Percentiles rank a stretch among this genome's conserved stretches.
phyloP scores from a whole-genome alignment of 1,140 invertebrate species.

The Dreissena rostriformis region DNA sequence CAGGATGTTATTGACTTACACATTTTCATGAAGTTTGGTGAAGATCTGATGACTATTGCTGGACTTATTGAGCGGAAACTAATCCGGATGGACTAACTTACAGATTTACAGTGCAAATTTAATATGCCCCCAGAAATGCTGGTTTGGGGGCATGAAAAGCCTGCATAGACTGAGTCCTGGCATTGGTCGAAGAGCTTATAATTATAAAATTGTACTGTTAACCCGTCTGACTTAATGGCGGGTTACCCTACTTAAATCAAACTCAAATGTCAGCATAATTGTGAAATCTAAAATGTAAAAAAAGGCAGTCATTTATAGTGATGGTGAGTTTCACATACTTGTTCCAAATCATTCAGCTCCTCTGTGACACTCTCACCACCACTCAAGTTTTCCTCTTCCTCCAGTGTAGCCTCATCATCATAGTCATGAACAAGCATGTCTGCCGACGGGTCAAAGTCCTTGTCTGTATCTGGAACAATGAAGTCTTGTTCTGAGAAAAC shows the following conservation, averaged over 20 bases:
- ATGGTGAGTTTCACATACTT: conserved; percentile 82
- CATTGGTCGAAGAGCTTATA: no score
- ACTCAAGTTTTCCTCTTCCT: conserved; percentile 96
- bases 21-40: neutral
- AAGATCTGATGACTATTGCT: neutral
- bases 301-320: neutral
- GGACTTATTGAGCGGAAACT: neutral
- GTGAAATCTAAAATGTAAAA: conserved; percentile 12
- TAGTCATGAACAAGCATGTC: conserved; percentile 98
- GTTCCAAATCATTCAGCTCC: conserved; percentile 93
- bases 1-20: neutral
- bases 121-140: no score
- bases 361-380: conserved; percentile 87
- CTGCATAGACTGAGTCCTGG: no score
- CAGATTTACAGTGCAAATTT: no score
- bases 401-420: conserved; percentile 97
- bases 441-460: conserved; percentile 87
- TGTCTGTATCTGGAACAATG: conserved; percentile 80
- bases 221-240: no score
- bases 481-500: conserved; percentile 1
- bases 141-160: no score
- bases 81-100: no score
- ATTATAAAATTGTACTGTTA: no score
- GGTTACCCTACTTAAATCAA: no score
- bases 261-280: no score